Evolutionary conservation across 2,113 vertebrate species (phyloP).

Genomic region (Bubo scandiacus): DNA sequence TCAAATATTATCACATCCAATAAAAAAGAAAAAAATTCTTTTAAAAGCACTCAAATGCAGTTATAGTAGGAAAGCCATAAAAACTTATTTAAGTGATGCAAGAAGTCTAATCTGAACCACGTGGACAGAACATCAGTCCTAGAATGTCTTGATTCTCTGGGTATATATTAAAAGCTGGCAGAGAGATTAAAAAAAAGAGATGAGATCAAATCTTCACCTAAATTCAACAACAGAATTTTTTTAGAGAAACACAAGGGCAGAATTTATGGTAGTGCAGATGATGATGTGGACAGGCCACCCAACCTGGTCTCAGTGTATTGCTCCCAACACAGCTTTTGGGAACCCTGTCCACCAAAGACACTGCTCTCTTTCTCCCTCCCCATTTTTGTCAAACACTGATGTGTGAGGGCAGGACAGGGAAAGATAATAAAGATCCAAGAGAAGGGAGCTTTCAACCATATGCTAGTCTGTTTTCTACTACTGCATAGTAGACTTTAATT

Average conservation of each 20-base stretch:
- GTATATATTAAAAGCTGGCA: background rate
- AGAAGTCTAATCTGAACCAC: background rate
- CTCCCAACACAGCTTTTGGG: background rate
- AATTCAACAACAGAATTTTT: background rate
- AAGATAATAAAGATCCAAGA: background rate
- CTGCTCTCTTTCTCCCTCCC: background rate
- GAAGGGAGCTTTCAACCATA: background rate
- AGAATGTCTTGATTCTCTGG: background rate
- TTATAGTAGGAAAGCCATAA: slow-evolving; percentile 16
- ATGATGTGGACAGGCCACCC: background rate
- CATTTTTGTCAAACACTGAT: background rate
- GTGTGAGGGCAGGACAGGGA: background rate
- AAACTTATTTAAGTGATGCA: background rate
- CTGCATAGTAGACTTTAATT: background rate
- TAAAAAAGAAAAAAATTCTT: background rate
- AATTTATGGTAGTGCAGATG: background rate
- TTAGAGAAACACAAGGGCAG: background rate
- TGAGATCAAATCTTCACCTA: background rate
- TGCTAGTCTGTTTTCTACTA: background rate
- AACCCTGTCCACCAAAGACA: background rate
- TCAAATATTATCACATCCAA: slow-evolving; percentile 18
- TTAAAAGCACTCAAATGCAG: slow-evolving; percentile 28
- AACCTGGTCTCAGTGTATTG: background rate
- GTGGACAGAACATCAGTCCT: background rate
- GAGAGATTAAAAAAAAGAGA: background rate